A percentile compares a stretch with the other conserved stretches of the same genome.
Conservation (phyloP, 2,113 vertebrate species). For the Carassius auratus region DNA sequence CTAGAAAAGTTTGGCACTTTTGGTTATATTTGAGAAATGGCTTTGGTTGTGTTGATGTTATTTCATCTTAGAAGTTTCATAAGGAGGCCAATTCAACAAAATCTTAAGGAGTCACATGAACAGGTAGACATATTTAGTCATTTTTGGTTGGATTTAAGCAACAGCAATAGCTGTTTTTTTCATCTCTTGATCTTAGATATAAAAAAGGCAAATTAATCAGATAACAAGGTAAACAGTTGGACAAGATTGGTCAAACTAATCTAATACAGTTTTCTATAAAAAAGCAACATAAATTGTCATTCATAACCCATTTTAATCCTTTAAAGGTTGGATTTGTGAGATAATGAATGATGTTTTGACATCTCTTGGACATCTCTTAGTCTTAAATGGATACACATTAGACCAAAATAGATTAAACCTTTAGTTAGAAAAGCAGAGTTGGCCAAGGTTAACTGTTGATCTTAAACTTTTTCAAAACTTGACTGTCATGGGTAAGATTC, state of each 20-base stretch:
- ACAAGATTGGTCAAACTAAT: background rate
- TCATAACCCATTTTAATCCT: background rate
- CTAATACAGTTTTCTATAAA: too few species aligned
- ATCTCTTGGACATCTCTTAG: background rate
- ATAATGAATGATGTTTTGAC: background rate
- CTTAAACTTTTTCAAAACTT: background rate
- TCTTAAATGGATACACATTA: background rate
- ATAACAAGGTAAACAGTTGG: background rate
- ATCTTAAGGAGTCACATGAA: too few species aligned
- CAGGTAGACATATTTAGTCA: too few species aligned
- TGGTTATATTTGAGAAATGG: background rate
- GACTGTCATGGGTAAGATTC: background rate
- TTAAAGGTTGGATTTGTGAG: background rate
- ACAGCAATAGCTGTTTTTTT: background rate
- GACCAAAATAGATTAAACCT: background rate
- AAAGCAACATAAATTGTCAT: background rate
- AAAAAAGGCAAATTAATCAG: background rate
- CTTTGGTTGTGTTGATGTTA: too few species aligned
- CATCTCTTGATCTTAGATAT: background rate
- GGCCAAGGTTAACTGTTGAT: background rate
- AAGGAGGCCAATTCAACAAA: too few species aligned
- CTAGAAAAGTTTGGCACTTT: background rate
- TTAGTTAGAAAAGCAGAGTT: background rate
- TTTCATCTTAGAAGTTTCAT: too few species aligned
- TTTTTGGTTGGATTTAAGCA: background rate